phyloP scores from a whole-genome alignment of 2,797 vertebrate genomes.

The Champsocephalus esox region DNA sequence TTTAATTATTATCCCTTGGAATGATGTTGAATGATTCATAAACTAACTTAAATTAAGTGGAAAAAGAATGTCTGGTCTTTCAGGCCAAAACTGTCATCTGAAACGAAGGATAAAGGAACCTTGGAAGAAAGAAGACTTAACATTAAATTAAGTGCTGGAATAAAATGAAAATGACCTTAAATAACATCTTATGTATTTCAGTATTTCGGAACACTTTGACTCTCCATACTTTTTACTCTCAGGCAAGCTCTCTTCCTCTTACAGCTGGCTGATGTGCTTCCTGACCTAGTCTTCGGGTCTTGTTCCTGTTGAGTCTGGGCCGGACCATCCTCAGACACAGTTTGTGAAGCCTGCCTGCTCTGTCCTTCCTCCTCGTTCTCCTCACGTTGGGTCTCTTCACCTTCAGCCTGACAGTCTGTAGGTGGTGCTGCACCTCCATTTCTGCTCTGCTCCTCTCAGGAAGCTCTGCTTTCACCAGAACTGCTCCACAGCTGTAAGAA shows the following conservation, averaged over 20 bases:
- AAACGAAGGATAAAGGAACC: background rate
- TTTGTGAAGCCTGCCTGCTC: constrained; percentile 65
- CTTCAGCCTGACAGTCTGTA: constrained; percentile 55
- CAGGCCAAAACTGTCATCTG: background rate
- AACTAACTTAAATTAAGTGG: no score
- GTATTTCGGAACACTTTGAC: background rate
- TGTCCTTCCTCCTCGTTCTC: constrained; percentile 53
- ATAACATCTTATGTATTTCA: background rate
- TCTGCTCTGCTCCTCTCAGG: constrained; percentile 34
- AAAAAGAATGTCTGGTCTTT: no score
- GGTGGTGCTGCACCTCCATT: constrained; percentile 62
- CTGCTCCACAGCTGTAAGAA: constrained; percentile 55
- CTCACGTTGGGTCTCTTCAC: constrained; percentile 35
- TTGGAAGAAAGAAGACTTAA: background rate
- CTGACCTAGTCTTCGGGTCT: background rate
- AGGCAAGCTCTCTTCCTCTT: background rate
- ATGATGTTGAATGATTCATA: no score
- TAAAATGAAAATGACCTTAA: background rate
- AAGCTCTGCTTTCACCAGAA: constrained; percentile 61
- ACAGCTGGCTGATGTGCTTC: background rate
- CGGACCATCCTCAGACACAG: constrained; percentile 75
- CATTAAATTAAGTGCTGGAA: background rate
- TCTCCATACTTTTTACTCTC: background rate
- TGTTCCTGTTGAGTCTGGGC: constrained; percentile 19
- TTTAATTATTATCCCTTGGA: no score